Evolutionary conservation across 2,113 vertebrate genomes (phyloP), one percentile per base, ranked within the genome.

Genomic region (Engraulis encrasicolus): DNA sequence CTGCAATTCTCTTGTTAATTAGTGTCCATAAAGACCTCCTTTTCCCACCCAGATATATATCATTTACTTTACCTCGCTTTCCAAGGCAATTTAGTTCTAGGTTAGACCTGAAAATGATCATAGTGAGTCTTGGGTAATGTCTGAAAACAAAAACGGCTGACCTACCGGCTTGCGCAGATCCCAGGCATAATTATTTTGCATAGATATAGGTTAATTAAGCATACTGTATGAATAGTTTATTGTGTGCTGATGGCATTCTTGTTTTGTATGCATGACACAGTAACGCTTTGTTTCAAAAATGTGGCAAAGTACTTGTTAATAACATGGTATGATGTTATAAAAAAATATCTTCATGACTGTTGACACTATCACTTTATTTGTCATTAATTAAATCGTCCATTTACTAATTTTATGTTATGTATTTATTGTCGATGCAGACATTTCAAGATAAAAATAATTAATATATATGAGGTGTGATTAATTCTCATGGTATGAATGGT

Each of bases 1-100:
- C 91, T 87, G 90, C 81, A 91, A 93, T 92, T 91, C 88, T 93
- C 90, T 91, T 89, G 90, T 95, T 95, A 95, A 95, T 96, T 95
- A 95, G 94, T 93, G 92, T 92, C 92, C 91, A 94, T 87, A 89
- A 94, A 94, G 92, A 94, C 91, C 94, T 93, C 83, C 93, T 95
- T 95, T 95, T 74, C 23, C 94, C 93, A 94, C 91, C 86, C 89
- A 86, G 27, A 83, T 36, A 82, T 88, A 87, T 89, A 87, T 81
- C 50, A 82, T 81, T 88, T 88, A 85, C 79, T 86, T 86, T 79
- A 82, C 81, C n/a, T 85, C 91, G 85, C 89, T 84, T 91, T 90
- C 90, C 88, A 92, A 93, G 86, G 93, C n/a, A n/a, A 95, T 95
- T 94, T 95, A 92, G 91, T 91, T 93, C 92, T 85, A 87, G 84